Evolutionary conservation across 2,888 invertebrate genomes (phyloP).

Genomic region (Cryptocephalus primarius): DNA sequence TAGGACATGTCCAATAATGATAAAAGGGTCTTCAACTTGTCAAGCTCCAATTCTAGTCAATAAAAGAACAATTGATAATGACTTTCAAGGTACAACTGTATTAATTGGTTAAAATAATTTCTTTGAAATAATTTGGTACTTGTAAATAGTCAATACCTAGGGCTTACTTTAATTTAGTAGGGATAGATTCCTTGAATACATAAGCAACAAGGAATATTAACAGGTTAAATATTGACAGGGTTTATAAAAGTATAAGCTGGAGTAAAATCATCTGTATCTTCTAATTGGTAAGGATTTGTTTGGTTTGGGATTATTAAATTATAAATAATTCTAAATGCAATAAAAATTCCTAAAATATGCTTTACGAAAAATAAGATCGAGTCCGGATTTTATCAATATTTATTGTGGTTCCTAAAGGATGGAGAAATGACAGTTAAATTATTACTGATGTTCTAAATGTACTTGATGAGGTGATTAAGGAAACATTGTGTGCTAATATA

Average conservation of each 20-base stretch:
- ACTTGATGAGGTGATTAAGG: too few species aligned
- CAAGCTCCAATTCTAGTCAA: slow-evolving; percentile 63
- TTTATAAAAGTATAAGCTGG: slow-evolving; percentile 59
- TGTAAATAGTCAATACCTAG: slow-evolving; percentile 52
- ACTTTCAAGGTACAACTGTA: slow-evolving; percentile 49
- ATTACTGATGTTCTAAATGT: too few species aligned
- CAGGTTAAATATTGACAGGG: slow-evolving; percentile 68
- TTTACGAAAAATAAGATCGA: slow-evolving; percentile 54
- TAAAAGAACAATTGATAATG: slow-evolving; percentile 45
- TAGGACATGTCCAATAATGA: slow-evolving; percentile 49
- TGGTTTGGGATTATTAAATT: slow-evolving; percentile 43
- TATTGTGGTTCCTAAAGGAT: slow-evolving; percentile 53
- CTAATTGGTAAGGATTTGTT: slow-evolving; percentile 47
- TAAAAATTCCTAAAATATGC: slow-evolving; percentile 52
- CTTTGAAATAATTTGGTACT: slow-evolving; percentile 53
- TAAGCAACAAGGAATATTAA: slow-evolving; percentile 79
- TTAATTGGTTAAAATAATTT: slow-evolving; percentile 47
- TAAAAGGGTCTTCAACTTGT: slow-evolving; percentile 57
- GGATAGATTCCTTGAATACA: slow-evolving; percentile 68
- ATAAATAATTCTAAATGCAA: slow-evolving; percentile 44
- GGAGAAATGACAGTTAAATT: slow-evolving; percentile 54
- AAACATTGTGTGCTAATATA: too few species aligned
- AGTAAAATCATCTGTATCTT: slow-evolving; percentile 65
- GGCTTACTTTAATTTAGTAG: slow-evolving; percentile 70
- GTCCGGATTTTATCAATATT: slow-evolving; percentile 60